Conservation (phyloP, 2,888 invertebrate genomes). For the Sclerodermus sp. region DNA sequence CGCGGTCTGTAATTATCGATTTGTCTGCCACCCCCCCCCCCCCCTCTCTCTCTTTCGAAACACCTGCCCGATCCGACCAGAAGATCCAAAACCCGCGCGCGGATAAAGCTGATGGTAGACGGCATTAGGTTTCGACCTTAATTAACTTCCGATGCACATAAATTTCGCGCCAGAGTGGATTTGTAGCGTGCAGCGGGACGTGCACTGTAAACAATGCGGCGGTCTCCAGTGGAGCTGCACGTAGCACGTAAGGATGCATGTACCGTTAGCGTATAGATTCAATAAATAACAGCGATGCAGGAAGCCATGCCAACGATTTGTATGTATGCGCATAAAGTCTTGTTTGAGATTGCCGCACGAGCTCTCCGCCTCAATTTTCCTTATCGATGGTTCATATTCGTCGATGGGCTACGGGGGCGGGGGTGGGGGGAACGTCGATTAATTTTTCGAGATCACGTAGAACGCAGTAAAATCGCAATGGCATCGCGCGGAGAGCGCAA, state of each 20-base stretch:
- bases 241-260: slow-evolving; percentile 30
- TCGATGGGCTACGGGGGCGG: neutral
- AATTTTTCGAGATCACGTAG: neutral
- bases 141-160: too few relatives aligned
- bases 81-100: too few relatives aligned
- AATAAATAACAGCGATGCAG: slow-evolving; percentile 41
- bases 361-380: too few relatives aligned
- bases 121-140: too few relatives aligned
- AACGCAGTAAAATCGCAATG: too few relatives aligned
- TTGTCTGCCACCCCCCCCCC: too few relatives aligned
- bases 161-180: neutral
- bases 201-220: slow-evolving; percentile 32
- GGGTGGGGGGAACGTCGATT: neutral
- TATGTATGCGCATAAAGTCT: slow-evolving; percentile 22
- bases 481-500: too few relatives aligned
- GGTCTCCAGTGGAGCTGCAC: slow-evolving; percentile 9
- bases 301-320: slow-evolving; percentile 35
- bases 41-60: too few relatives aligned
- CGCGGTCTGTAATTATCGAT: slow-evolving; percentile 42
- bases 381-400: too few relatives aligned
- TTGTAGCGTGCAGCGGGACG: slow-evolving; percentile 17
- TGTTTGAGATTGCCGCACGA: slow-evolving; percentile 7
- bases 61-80: too few relatives aligned
- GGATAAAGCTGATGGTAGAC: too few relatives aligned
- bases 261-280: slow-evolving; percentile 42